These are phyloP conservation scores for Matsumurasca onukii DNA, from an alignment of 1,140 invertebrate genomes.

Conservation along the genomic window DNA sequence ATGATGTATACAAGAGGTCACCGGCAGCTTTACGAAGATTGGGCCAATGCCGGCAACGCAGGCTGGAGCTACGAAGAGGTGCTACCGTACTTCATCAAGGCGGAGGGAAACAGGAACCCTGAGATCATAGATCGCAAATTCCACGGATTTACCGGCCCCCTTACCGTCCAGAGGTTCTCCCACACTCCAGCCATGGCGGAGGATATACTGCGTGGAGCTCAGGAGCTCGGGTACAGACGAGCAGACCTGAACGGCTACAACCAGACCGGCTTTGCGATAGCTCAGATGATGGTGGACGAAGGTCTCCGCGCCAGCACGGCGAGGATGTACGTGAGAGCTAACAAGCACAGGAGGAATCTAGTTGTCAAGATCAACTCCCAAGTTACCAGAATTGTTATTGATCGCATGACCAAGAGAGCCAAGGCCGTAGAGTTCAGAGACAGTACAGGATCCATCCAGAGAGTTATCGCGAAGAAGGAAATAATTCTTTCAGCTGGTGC, in stretches of 20 bases:
- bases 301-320: constrained; percentile 48
- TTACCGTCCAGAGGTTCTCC: constrained; percentile 55
- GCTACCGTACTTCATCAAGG: constrained; percentile 60
- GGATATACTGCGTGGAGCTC: constrained; percentile 60
- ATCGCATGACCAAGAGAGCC: constrained; percentile 55
- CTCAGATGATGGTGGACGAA: constrained; percentile 41
- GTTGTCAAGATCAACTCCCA: constrained; percentile 66
- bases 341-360: constrained; percentile 60
- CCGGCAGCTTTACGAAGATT: constrained; percentile 63
- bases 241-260: constrained; percentile 59
- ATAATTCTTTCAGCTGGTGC: constrained; percentile 70
- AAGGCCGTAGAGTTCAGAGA: constrained; percentile 60
- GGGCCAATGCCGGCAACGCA: constrained; percentile 61
- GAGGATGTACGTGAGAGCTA: constrained; percentile 56
- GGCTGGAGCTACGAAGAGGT: constrained; percentile 66
- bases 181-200: constrained; percentile 54
- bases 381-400: constrained; percentile 71
- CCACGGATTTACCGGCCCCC: constrained; percentile 60
- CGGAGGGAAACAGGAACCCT: constrained; percentile 51
- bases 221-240: constrained; percentile 50
- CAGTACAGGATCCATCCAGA: constrained; percentile 38
- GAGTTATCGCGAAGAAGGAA: constrained; percentile 53
- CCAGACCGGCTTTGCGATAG: constrained; percentile 51
- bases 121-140: constrained; percentile 49
- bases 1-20: constrained; percentile 71